Percentiles rank a stretch among this genome's conserved stretches.
Evolutionary conservation across 1,140 invertebrate species (phyloP).

Genomic region (Hycleus phaleratus): DNA sequence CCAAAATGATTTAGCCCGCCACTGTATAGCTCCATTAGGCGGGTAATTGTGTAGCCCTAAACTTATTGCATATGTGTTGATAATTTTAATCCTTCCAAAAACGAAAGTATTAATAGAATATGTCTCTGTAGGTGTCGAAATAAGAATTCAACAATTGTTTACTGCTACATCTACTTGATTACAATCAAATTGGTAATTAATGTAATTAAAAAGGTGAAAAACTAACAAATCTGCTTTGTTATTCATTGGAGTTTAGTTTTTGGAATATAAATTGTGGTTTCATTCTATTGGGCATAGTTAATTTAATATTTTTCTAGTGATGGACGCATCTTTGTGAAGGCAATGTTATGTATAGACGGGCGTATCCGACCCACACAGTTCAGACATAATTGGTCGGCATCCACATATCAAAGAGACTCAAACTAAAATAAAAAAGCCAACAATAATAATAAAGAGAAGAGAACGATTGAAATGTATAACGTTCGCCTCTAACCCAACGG

Average conservation of each 20-base stretch:
- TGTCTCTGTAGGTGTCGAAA: no score
- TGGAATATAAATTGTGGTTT: constrained; percentile 1
- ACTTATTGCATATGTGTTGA: no score
- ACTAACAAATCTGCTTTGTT: background rate
- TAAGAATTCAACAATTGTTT: no score
- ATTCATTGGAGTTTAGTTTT: background rate
- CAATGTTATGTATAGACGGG: constrained; percentile 13
- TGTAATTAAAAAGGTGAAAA: background rate
- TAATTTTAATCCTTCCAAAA: no score
- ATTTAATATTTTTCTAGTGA: constrained; percentile 25
- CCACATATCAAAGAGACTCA: constrained; percentile 18
- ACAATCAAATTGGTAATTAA: background rate
- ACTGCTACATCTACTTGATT: background rate
- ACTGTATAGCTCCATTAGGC: no score
- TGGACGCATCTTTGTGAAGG: constrained; percentile 14
- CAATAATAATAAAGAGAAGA: no score
- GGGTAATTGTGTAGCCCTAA: no score
- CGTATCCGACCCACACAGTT: constrained; percentile 24
- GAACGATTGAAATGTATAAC: no score
- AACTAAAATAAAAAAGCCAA: no score
- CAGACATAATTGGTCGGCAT: constrained; percentile 30
- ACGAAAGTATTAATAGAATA: no score
- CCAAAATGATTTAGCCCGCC: no score
- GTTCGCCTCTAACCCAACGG: no score
- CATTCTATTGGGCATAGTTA: constrained; percentile 24